Conservation (phyloP, 2,113 vertebrate genomes). For the Puntigrus tetrazona region DNA sequence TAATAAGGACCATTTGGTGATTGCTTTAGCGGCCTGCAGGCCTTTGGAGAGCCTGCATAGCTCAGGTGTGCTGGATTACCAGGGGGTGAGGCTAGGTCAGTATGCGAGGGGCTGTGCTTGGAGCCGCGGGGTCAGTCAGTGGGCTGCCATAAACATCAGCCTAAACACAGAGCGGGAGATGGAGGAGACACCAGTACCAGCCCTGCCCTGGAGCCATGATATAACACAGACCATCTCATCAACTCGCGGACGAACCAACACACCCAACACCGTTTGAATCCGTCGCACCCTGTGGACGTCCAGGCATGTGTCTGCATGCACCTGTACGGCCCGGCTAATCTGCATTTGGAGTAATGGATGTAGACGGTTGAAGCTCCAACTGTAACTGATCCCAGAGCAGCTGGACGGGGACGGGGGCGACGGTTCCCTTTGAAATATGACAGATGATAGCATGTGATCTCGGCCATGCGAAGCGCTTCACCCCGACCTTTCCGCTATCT, state of each 20-base stretch:
- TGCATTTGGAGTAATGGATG: neutral
- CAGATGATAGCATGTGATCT: slow-evolving; percentile 27
- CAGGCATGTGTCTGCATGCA: slow-evolving; percentile 23
- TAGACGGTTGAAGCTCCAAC: neutral
- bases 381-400: slow-evolving; percentile 30
- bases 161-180: slow-evolving; percentile 41
- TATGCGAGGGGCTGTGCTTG: slow-evolving; percentile 30
- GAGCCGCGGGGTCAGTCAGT: slow-evolving; percentile 45
- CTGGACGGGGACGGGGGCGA: neutral
- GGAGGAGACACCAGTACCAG: slow-evolving; percentile 47
- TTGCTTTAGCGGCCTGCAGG: slow-evolving; percentile 5
- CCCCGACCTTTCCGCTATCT: slow-evolving; percentile 31
- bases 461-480: slow-evolving; percentile 38
- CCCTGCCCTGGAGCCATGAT: slow-evolving; percentile 39
- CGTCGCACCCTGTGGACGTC: neutral
- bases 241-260: neutral
- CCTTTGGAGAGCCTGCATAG: neutral
- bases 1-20: neutral
- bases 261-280: slow-evolving; percentile 3
- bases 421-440: slow-evolving; percentile 41
- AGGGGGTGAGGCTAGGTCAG: slow-evolving; percentile 1
- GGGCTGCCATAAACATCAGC: slow-evolving; percentile 47
- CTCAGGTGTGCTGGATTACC: slow-evolving; percentile 51
- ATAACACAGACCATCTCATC: slow-evolving; percentile 16
- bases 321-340: neutral